Base-by-base conservation (phyloP, 1,140 invertebrate genomes). In the Lucilia sericata region DNA sequence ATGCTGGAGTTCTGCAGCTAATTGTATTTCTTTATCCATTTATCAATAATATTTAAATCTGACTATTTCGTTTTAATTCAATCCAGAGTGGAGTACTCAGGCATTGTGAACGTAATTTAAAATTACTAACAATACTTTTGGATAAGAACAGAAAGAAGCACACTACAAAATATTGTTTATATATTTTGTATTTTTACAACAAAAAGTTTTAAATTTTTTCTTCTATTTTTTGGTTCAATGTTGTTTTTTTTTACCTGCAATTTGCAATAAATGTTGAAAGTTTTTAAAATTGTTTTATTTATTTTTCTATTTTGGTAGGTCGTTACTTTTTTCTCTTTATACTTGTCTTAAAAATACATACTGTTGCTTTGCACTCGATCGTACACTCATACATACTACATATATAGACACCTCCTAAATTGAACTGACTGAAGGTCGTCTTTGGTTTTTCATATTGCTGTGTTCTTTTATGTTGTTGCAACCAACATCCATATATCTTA, bases 401-500 rank as follows among this genome's bases (percentile, higher is more conserved):
- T 19, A 49, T 49, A 25, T 49, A 80, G 76, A 80, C 76, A 80
- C 42, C 36, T n/a, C 34, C 76, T 49, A 49, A 80, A 5, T 21
- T 51, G 8, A 51, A 80, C n/a, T 47, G 36, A 78, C 75, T 49
- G 76, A 80, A 80, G 76, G 76, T 80, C 76, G 42, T 49, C 76
- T 49, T 80, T 70, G 65, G 65, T 25, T 21, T n/a, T n/a, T 60
- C n/a, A n/a, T 85, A 84, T 85, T 84, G 84, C 85, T 84, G 88
- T 88, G 88, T 89, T 88, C 65, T 70, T 70, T 0, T 89, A 88
- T 89, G 86, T 70, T 19, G 19, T 17, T 21, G 0, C 76, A 49
- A 42, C 42, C 76, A 25, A 49, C 76, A 10, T 85, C 87, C 85
- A 85, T 85, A 88, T 87, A 88, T 88, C 86, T 88, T 86, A 86